Base-by-base conservation (phyloP, 1,140 invertebrate species). In the Bilobella aurantiaca region DNA sequence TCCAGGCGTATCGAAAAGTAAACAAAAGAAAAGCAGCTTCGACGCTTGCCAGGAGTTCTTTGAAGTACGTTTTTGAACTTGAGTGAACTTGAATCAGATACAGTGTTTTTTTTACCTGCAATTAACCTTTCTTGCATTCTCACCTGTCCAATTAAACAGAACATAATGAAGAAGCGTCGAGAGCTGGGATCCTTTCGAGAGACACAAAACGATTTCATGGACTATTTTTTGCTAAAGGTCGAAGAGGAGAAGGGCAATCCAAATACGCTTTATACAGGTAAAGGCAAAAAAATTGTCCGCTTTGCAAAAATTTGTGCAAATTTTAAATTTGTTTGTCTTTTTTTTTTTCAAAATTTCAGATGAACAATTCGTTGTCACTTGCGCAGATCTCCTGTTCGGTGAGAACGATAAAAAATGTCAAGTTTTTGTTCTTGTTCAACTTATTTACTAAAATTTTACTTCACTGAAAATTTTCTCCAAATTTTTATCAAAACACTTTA, bases 1-100 rank as follows among this genome's bases (percentile, higher is more conserved):
- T 25, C 59, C 59, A 14, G 59, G 59, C 14, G 3, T 62, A n/a
- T 30, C n/a, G 12, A 34, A 46, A 14, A 62, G 59, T 25, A 62
- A 27, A 31, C 23, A 21, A 12, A 37, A 62, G 32, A 46, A 46
- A 46, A 5, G 30, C 8, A 37, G 37, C 14, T 42, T 62, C 25
- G 59, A 30, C 25, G 59, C 18, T 12, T 62, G 59, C 23, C 32
- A 37, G 5, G 59, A 62, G 14, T 62, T 62, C 12, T 62, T 62
- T 37, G n/a, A 46, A 34, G 59, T 62, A 46, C 23, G n/a, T n/a
- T n/a, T n/a, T n/a, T n/a, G n/a, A n/a, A n/a, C n/a, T n/a, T n/a
- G n/a, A n/a, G n/a, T n/a, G n/a, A n/a, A n/a, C n/a, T n/a, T n/a
- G n/a, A n/a, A n/a, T n/a, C n/a, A n/a, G n/a, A n/a, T n/a, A n/a